These are phyloP conservation scores for Campopleginae sp. DNA, from an alignment of 2,888 invertebrate species.

Conservation along the genomic window DNA sequence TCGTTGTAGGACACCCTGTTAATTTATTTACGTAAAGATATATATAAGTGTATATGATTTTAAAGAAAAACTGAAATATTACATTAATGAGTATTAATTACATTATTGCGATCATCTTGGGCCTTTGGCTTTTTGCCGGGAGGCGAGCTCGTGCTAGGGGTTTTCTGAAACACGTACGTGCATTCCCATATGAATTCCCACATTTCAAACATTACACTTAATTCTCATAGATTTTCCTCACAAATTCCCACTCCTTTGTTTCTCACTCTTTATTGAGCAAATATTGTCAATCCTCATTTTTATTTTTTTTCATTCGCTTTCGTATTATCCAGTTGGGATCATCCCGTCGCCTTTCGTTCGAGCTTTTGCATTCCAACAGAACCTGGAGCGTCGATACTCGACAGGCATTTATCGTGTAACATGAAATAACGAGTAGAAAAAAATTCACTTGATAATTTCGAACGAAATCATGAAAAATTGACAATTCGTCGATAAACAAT, in stretches of 20 bases:
- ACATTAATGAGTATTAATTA: conserved; percentile 83
- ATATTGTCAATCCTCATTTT: conserved; percentile 18
- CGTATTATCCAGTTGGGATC: conserved; percentile 30
- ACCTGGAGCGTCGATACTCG: conserved; percentile 2
- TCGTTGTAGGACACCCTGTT: neutral
- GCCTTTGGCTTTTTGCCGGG: conserved; percentile 83
- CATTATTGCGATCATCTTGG: conserved; percentile 83
- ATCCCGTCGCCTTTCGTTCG: conserved; percentile 15
- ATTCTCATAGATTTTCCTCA: conserved; percentile 58
- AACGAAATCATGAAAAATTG: conserved; percentile 6
- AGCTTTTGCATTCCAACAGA: conserved; percentile 16
- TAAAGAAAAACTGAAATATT: conserved; percentile 76
- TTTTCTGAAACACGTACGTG: conserved; percentile 83
- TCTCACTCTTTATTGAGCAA: conserved; percentile 41
- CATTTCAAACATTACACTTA: conserved; percentile 72
- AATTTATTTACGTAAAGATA: conserved; percentile 46
- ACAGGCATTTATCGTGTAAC: conserved; percentile 20
- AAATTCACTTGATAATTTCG: conserved; percentile 1
- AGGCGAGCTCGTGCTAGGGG: conserved; percentile 83
- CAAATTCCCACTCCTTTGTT: conserved; percentile 57
- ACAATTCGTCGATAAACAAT: neutral
- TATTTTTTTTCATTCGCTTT: conserved; percentile 32
- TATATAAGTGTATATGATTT: conserved; percentile 54
- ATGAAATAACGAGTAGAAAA: conserved; percentile 38
- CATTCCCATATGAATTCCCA: conserved; percentile 78